A percentile compares a stretch with the other conserved stretches of the same genome.
Conservation (phyloP, 2,797 vertebrate genomes). For the Myiotriccus ornatus region DNA sequence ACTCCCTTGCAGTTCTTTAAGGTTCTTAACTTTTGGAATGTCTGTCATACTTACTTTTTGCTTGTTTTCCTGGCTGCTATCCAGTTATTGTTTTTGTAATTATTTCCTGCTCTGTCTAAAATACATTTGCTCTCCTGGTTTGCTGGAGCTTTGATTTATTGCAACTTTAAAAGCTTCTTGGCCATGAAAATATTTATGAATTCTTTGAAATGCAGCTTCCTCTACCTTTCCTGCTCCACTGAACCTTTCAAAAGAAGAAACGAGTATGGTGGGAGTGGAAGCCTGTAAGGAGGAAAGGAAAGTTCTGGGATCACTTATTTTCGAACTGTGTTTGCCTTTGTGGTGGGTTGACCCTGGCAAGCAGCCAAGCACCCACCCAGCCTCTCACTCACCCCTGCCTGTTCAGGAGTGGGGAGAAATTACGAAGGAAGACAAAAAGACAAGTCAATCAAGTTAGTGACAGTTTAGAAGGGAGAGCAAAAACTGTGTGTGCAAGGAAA, state of each 20-base stretch:
- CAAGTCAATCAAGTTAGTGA: not conserved
- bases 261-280: not conserved
- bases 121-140: not conserved
- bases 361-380: not conserved
- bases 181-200: not conserved
- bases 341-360: not conserved
- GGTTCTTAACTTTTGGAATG: not conserved
- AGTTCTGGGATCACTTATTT: not conserved
- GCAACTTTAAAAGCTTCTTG: not conserved
- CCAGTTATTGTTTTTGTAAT: not conserved
- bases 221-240: not conserved
- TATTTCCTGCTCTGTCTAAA: not conserved
- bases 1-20: not conserved
- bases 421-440: not conserved
- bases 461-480: not conserved
- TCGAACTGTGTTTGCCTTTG: not conserved
- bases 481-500: not conserved
- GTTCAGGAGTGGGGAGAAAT: not conserved
- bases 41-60: not conserved
- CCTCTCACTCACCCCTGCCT: not conserved
- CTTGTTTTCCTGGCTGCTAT: not conserved
- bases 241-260: not conserved
- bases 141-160: not conserved
- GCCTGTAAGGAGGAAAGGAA: not conserved
- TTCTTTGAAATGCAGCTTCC: not conserved